Conservation (phyloP, 2,113 vertebrate genomes). For the Vulpes ferrilata region DNA sequence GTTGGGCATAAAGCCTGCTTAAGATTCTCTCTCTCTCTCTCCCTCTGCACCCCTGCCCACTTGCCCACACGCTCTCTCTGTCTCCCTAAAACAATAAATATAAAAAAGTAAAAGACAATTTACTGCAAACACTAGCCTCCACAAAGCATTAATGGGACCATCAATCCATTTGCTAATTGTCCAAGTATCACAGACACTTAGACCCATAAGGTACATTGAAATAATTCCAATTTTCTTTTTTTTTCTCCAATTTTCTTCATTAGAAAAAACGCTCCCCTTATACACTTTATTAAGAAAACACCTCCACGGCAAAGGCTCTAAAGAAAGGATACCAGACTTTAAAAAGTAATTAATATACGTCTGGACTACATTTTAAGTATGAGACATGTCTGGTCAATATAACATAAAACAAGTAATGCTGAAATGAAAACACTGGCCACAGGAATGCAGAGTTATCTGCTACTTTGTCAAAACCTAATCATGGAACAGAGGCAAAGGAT, state of each 20-base stretch:
- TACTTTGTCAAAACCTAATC: conserved; percentile 6
- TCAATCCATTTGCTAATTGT: neutral
- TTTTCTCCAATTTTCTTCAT: neutral
- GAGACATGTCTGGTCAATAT: neutral
- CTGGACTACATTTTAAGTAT: neutral
- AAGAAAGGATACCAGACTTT: conserved; percentile 26
- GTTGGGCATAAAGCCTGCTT: neutral
- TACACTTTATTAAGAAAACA: neutral
- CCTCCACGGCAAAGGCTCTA: neutral
- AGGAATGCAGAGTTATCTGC: neutral
- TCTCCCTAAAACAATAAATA: neutral
- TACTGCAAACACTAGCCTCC: neutral
- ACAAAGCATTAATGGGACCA: neutral
- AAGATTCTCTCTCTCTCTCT: neutral
- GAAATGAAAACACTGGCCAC: neutral
- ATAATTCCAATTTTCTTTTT: conserved; percentile 8
- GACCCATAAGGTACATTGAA: neutral
- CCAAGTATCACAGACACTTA: neutral
- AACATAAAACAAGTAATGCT: neutral
- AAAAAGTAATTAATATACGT: neutral
- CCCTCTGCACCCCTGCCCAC: neutral
- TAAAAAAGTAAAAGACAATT: conserved; percentile 32
- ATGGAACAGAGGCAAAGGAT: neutral
- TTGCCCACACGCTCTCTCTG: neutral
- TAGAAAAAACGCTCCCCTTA: conserved; percentile 6